Evolutionary conservation across 1,140 invertebrate species (phyloP).

Genomic region (Neodiprion virginianus): DNA sequence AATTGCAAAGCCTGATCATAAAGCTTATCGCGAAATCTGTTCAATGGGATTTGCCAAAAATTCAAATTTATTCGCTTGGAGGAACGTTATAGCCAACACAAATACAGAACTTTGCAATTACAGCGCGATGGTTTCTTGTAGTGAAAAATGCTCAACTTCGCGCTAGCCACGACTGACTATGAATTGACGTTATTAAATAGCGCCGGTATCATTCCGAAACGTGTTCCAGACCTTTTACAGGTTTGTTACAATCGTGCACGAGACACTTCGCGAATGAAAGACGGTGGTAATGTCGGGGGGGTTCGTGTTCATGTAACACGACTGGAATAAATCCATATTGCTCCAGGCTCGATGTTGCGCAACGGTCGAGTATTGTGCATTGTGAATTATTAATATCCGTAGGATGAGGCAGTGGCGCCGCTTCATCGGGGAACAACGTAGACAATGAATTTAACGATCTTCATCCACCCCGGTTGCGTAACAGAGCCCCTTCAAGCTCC

Average conservation of each 20-base stretch:
- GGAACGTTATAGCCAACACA: no score
- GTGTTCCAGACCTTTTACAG: neutral
- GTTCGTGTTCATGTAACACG: constrained; percentile 11
- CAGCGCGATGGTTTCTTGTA: no score
- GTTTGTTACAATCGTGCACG: neutral
- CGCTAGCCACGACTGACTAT: neutral
- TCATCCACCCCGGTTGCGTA: neutral
- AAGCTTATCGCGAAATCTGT: no score
- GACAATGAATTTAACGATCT: neutral
- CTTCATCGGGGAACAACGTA: neutral
- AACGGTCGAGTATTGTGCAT: constrained; percentile 8
- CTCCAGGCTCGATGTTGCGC: constrained; percentile 3
- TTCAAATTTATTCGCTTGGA: no score
- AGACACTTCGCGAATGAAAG: constrained; percentile 14
- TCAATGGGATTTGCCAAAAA: no score
- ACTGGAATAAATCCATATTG: constrained; percentile 16
- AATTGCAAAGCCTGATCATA: no score
- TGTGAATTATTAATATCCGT: constrained; percentile 8
- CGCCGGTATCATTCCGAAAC: neutral
- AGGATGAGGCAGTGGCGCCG: neutral
- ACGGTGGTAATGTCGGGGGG: neutral
- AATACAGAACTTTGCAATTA: no score
- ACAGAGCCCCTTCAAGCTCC: neutral
- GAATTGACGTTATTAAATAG: neutral
- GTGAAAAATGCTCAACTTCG: neutral